Evolutionary conservation across 2,113 vertebrate genomes (phyloP).

Genomic region (Rhizomys pruinosus): DNA sequence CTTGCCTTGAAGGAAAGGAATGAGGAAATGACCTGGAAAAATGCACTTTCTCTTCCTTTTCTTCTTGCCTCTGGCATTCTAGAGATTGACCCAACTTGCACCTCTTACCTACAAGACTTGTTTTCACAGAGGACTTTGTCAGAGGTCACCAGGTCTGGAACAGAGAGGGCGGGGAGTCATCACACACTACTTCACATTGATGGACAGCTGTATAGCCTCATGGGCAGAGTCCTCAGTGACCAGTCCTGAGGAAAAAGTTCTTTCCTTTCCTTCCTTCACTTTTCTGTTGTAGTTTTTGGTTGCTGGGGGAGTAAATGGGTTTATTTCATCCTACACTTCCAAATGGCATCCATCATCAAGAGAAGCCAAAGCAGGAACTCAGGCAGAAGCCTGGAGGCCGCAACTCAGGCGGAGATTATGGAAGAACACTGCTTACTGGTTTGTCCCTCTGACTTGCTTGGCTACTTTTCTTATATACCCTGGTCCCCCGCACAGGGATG

Average conservation of each 20-base stretch:
- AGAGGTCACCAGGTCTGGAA: background rate
- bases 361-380: no score
- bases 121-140: background rate
- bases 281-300: background rate
- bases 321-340: background rate
- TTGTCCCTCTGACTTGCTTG: no score
- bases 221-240: background rate
- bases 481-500: no score
- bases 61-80: background rate
- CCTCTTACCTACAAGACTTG: background rate
- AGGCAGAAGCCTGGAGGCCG: no score
- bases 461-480: no score
- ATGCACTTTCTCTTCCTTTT: conserved; percentile 25
- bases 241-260: background rate
- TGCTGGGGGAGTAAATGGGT: no score
- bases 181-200: background rate
- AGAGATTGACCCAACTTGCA: background rate
- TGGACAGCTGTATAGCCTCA: accelerated
- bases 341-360: no score
- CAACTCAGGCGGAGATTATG: no score
- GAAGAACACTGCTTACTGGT: no score
- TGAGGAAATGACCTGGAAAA: background rate
- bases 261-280: no score
- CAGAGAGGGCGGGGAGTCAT: background rate
- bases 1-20: background rate